Evolutionary conservation across 2,113 vertebrate genomes (phyloP).

Genomic region (Plotosus lineatus): DNA sequence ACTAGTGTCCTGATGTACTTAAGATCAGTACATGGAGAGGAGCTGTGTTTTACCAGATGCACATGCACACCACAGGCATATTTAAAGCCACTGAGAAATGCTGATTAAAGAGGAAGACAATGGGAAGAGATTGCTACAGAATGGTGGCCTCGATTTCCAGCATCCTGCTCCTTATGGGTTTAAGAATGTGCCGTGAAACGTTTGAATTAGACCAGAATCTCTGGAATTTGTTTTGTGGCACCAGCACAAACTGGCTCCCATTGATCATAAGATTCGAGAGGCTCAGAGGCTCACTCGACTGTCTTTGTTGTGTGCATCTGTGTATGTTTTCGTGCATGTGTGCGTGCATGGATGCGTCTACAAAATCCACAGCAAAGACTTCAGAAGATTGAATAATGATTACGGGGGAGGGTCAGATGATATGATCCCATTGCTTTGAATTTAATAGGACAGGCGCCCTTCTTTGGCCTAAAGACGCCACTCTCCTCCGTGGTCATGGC

Average conservation of each 20-base stretch:
- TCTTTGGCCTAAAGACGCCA: conserved; percentile 64
- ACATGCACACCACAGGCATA: conserved; percentile 73
- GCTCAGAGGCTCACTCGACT: conserved; percentile 55
- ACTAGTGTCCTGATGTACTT: conserved; percentile 58
- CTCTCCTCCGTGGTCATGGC: conserved; percentile 65
- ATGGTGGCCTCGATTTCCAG: conserved; percentile 72
- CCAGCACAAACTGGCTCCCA: conserved; percentile 67
- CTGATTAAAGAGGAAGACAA: conserved; percentile 80
- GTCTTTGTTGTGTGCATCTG: conserved; percentile 48
- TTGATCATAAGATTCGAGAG: conserved; percentile 57
- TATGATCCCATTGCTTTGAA: conserved; percentile 63
- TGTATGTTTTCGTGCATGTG: conserved; percentile 43
- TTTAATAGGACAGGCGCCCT: conserved; percentile 67
- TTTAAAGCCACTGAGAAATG: conserved; percentile 66
- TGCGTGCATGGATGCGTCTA: conserved; percentile 48
- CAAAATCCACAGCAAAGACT: conserved; percentile 41
- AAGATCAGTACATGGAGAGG: conserved; percentile 61
- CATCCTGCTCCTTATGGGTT: conserved; percentile 68
- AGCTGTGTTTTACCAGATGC: conserved; percentile 75
- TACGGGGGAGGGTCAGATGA: conserved; percentile 56
- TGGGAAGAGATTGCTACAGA: conserved; percentile 67
- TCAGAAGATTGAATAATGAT: conserved; percentile 31
- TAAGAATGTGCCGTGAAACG: conserved; percentile 73
- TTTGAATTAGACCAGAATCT: conserved; percentile 78
- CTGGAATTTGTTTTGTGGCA: conserved; percentile 75